Base-by-base conservation (phyloP, 2,888 invertebrate species). In the Erebia palarica region DNA sequence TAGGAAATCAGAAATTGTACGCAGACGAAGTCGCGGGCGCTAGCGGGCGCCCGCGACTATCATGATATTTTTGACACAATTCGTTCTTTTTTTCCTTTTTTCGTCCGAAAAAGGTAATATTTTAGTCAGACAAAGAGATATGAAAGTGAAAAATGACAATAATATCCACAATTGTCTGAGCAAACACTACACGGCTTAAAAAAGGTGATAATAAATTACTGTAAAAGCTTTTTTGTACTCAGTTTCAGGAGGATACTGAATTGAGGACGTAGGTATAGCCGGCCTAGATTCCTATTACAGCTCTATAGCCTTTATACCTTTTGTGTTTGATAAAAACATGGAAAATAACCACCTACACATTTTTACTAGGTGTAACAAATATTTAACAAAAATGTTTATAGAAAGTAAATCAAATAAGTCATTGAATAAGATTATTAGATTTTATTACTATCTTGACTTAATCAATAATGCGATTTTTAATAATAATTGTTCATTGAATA, bases 131-230 rank as follows among this genome's bases (percentile, higher is more conserved):
- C 18, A 63, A 58, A 58, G 13, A 61, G 16, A 49, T 49, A 63
- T 49, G 8, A 21, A 47, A 63, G 49, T 21, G 18, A 63, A 63
- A 61, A 63, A 47, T 18, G 47, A 63, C 21, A 63, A 14, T 21
- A 44, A 42, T 11, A 44, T 8, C 42, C n/a, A 47, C 61, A 44
- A 60, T 60, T 44, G 61, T 61, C 60, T 44, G 44, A 16, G 42
- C 16, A 16, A 60, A 16, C 16, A 44, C 61, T 61, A 61, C 18
- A 44, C 11, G 61, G 47, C 16, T 49, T 49, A 13, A 21, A 61
- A 61, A 63, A 65, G 65, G 65, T 65, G 65, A 55, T 55, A 21
- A 63, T 63, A 65, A 65, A 65, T 65, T 65, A 55, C 53, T 16
- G 42, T 65, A 65, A 65, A 65, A 65, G 65, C 53, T 36, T 27